Conservation (phyloP, 2,888 invertebrate genomes). For the Stenodera caucasica region DNA sequence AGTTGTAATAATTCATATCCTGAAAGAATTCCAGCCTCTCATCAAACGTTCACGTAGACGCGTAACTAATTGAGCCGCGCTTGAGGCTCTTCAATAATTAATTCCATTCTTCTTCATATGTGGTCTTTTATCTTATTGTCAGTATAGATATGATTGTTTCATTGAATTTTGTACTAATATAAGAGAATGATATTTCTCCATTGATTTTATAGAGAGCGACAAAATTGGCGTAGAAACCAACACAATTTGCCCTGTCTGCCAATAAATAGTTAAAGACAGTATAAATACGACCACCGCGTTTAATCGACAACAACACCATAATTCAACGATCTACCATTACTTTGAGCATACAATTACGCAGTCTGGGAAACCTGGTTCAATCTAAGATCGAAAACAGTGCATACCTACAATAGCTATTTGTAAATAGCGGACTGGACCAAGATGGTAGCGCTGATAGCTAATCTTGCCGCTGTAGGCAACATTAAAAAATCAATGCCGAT, state of each 20-base stretch:
- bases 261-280: constrained; percentile 32
- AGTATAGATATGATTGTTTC: background rate
- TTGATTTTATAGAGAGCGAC: background rate
- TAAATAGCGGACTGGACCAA: constrained; percentile 50
- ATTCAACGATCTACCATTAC: constrained; percentile 40
- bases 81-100: background rate
- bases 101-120: background rate
- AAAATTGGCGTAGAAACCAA: constrained; percentile 4
- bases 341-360: constrained; percentile 45
- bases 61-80: background rate
- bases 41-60: background rate
- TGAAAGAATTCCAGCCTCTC: constrained; percentile 1
- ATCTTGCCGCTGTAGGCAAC: constrained; percentile 50
- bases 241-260: constrained; percentile 24
- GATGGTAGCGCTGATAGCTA: constrained; percentile 52
- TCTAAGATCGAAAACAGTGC: constrained; percentile 38
- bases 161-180: background rate
- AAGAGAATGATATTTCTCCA: background rate
- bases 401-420: constrained; percentile 52
- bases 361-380: constrained; percentile 40
- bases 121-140: background rate
- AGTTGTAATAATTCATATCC: constrained; percentile 1
- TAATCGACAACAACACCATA: constrained; percentile 41
- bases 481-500: constrained; percentile 54
- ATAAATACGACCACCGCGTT: constrained; percentile 42